phyloP scores from a whole-genome alignment of 2,113 vertebrate genomes.

The Petrocephalus zakoni region DNA sequence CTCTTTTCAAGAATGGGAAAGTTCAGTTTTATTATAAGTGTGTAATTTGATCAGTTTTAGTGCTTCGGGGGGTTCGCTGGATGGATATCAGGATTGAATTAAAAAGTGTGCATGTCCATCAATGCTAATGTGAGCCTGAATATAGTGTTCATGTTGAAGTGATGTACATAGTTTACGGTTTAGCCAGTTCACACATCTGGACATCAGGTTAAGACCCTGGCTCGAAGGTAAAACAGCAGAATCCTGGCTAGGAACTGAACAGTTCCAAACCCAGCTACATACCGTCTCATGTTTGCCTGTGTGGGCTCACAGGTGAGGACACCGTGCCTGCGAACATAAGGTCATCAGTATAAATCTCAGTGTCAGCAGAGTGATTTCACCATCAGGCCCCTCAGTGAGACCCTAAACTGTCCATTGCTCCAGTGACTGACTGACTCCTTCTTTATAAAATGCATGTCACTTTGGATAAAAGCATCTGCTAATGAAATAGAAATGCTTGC shows the following conservation, averaged over 20 bases:
- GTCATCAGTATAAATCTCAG: not conserved
- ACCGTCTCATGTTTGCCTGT: not conserved
- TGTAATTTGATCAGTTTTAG: not conserved
- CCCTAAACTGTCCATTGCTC: not conserved
- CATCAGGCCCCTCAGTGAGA: not conserved
- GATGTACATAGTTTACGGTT: not conserved
- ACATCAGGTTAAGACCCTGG: not conserved
- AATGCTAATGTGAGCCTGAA: not conserved
- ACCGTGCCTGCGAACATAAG: not conserved
- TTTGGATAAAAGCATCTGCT: not conserved
- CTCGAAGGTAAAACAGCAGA: not conserved
- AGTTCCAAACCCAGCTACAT: not conserved
- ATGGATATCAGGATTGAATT: not conserved
- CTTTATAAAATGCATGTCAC: not conserved
- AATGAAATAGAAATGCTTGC: not conserved
- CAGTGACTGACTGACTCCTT: not conserved
- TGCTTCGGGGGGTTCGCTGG: not conserved
- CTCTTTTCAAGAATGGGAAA: not conserved
- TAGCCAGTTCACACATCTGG: not conserved
- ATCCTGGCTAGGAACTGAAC: not conserved
- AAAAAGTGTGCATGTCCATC: not conserved
- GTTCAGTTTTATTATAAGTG: not conserved
- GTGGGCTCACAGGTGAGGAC: not conserved
- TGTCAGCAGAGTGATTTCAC: not conserved
- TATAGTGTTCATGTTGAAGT: not conserved